A percentile compares a stretch with the other conserved stretches of the same genome.
These are phyloP conservation scores for Heliconius aoede DNA, from an alignment of 2,888 invertebrate species.

Conservation along the genomic window DNA sequence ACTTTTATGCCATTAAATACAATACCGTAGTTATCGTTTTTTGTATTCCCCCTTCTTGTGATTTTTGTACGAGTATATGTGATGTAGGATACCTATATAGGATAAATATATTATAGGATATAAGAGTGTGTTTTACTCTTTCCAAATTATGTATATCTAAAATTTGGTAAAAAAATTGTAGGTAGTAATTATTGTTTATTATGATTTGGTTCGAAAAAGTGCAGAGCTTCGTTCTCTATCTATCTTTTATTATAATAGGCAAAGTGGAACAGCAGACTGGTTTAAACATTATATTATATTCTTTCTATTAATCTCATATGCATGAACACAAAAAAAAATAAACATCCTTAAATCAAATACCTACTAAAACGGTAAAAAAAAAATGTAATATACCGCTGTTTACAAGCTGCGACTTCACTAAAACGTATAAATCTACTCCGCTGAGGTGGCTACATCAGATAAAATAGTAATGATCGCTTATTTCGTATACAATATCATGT, in stretches of 20 bases:
- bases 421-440: constrained; percentile 30
- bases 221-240: background rate
- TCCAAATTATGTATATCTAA: background rate
- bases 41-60: background rate
- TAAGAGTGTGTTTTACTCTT: background rate
- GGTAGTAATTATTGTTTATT: background rate
- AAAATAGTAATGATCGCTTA: constrained; percentile 32
- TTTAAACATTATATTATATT: background rate
- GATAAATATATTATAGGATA: background rate
- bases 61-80: background rate
- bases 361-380: background rate
- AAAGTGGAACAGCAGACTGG: background rate
- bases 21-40: constrained; percentile 25
- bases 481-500: constrained; percentile 40
- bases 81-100: background rate
- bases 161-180: background rate
- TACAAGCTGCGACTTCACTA: constrained; percentile 11
- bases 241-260: background rate
- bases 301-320: background rate
- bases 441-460: constrained; percentile 36
- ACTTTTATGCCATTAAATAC: constrained; percentile 41
- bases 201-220: background rate
- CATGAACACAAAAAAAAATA: background rate
- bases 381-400: constrained; percentile 3
- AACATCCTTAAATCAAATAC: background rate